These are phyloP conservation scores for Alloscopus bannaensis DNA, from an alignment of 2,888 invertebrate species.

Conservation along the genomic window DNA sequence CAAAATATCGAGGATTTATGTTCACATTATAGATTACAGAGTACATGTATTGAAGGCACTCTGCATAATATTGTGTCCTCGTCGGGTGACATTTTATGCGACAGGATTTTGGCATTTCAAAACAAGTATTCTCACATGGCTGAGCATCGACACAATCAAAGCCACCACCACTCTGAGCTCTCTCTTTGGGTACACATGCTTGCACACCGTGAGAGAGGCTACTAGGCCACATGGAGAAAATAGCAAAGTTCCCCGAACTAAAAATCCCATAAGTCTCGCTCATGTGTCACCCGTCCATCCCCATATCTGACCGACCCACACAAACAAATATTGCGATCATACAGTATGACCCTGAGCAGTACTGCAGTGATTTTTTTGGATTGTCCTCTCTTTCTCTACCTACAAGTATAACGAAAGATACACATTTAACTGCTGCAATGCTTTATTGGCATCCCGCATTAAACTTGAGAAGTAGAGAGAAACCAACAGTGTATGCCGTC, in stretches of 20 bases:
- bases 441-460: background rate
- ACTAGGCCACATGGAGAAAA: background rate
- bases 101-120: slow-evolving; percentile 39
- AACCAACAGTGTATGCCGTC: background rate
- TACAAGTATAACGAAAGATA: too few species aligned
- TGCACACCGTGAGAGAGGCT: background rate
- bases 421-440: too few species aligned
- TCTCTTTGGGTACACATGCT: too few species aligned
- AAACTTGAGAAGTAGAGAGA: background rate
- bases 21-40: too few species aligned
- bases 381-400: too few species aligned
- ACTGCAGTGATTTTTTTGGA: slow-evolving; percentile 14
- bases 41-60: background rate
- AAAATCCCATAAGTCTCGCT: slow-evolving; percentile 24
- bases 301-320: background rate
- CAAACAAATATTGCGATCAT: background rate
- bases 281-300: slow-evolving; percentile 27
- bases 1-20: too few species aligned
- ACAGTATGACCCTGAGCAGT: slow-evolving; percentile 30
- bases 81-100: slow-evolving; percentile 38
- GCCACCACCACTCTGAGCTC: slow-evolving; percentile 9
- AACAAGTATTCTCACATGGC: slow-evolving; percentile 28
- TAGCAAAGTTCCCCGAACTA: background rate
- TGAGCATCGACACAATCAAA: slow-evolving; percentile 27
- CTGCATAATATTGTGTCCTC: slow-evolving; percentile 4